A percentile compares a stretch with the other conserved stretches of the same genome.
phyloP scores from a whole-genome alignment of 2,888 invertebrate genomes.

The Drosophila mettleri region DNA sequence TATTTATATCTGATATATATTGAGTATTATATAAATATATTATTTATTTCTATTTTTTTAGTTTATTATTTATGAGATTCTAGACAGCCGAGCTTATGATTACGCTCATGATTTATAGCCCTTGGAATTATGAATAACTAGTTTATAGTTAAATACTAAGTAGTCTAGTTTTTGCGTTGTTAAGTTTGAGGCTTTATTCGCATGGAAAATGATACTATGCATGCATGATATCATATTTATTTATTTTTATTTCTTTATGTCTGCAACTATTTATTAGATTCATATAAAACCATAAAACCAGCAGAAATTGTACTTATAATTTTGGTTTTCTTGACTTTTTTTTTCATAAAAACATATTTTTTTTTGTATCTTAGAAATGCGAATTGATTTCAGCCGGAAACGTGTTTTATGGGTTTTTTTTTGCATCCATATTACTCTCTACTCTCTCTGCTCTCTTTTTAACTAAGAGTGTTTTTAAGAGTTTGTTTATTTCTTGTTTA shows the following conservation, averaged over 20 bases:
- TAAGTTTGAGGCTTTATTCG: constrained; percentile 10
- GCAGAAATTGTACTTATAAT: neutral
- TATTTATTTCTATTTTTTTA: neutral
- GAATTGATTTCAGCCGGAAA: constrained; percentile 13
- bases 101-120: constrained; percentile 18
- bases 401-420: constrained; percentile 7
- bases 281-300: constrained; percentile 9
- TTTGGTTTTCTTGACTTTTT: neutral
- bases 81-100: neutral
- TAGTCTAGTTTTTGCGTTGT: constrained; percentile 8
- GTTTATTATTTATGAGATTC: neutral
- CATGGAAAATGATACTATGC: constrained; percentile 15
- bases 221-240: neutral
- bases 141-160: constrained; percentile 17
- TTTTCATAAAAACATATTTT: neutral
- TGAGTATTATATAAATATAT: neutral
- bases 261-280: neutral
- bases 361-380: constrained; percentile 5
- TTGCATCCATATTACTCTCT: neutral
- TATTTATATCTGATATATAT: neutral
- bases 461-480: constrained; percentile 17
- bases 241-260: neutral
- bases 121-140: constrained; percentile 12
- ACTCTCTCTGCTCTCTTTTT: neutral
- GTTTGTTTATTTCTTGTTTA: neutral